A percentile compares a stretch with the other conserved stretches of the same genome.
Evolutionary conservation across 2,113 vertebrate species (phyloP).

Genomic region (Ia io): DNA sequence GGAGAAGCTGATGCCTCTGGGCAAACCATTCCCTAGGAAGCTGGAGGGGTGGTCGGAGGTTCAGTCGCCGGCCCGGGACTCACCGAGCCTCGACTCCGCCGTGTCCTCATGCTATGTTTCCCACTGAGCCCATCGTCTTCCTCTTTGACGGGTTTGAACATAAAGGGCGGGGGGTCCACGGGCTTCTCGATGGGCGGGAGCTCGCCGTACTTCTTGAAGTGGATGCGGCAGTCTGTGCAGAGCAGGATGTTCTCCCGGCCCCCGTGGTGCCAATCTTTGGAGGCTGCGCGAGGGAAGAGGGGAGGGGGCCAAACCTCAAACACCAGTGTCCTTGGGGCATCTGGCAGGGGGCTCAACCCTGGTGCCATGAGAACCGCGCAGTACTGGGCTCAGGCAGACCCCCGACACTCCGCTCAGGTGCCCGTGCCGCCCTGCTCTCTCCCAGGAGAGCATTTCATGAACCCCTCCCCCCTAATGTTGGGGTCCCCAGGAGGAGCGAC

Average conservation of each 20-base stretch:
- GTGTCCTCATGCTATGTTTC: constrained; percentile 99
- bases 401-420: not conserved
- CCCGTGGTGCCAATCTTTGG: constrained; percentile 99
- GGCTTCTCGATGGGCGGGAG: constrained; percentile 99
- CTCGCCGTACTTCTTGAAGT: constrained; percentile 99
- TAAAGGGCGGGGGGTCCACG: constrained; percentile 98
- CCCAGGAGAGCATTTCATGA: not conserved
- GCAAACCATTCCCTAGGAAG: not conserved
- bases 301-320: not conserved
- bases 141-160: constrained; percentile 99
- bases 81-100: constrained; percentile 98
- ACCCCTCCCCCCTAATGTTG: rapidly evolving
- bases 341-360: not conserved
- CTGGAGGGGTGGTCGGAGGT: rapidly evolving
- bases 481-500: not conserved
- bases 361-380: not conserved
- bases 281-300: constrained; percentile 83
- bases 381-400: not conserved
- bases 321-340: not conserved
- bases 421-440: not conserved
- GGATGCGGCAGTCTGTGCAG: constrained; percentile 97
- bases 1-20: not conserved
- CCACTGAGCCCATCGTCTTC: constrained; percentile 98
- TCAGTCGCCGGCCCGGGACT: not conserved
- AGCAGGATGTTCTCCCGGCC: constrained; percentile 97